Evolutionary conservation across 2,888 invertebrate species (phyloP).

Genomic region (Celastrina argiolus): DNA sequence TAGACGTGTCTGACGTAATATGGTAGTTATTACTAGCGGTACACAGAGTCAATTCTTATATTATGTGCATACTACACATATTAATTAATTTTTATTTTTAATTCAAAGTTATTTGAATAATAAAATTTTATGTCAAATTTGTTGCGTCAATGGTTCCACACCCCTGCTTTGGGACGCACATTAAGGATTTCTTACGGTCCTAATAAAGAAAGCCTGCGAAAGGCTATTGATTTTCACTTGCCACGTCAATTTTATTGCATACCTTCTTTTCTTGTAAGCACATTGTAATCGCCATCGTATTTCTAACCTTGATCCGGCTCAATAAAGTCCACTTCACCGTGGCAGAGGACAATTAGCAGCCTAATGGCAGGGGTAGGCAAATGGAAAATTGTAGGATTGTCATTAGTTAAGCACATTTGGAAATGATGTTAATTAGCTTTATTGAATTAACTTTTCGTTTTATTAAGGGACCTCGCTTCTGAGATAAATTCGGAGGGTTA

Average conservation of each 20-base stretch:
- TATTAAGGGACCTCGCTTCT: neutral
- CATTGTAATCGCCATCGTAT: neutral
- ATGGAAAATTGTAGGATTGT: slow-evolving; percentile 3
- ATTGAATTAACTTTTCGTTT: neutral
- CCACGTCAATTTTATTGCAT: slow-evolving; percentile 36
- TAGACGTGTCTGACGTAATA: too few species aligned
- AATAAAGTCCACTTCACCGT: neutral
- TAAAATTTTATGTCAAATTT: neutral
- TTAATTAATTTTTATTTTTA: too few species aligned
- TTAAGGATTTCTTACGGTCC: slow-evolving; percentile 37
- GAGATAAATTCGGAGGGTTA: neutral
- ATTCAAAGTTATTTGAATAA: too few species aligned
- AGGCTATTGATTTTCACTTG: slow-evolving; percentile 47
- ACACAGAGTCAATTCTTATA: too few species aligned
- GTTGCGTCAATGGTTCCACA: neutral
- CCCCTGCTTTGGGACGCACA: slow-evolving; percentile 27
- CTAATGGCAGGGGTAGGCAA: neutral
- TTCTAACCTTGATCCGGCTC: neutral
- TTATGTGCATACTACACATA: too few species aligned
- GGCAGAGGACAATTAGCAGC: slow-evolving; percentile 3
- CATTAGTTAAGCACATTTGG: slow-evolving; percentile 10
- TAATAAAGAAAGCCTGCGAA: slow-evolving; percentile 39
- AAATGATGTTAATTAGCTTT: slow-evolving; percentile 2
- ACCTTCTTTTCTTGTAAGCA: slow-evolving; percentile 26
- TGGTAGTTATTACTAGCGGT: too few species aligned